A percentile compares a stretch with the other conserved stretches of the same genome.
Evolutionary conservation across 2,888 invertebrate species (phyloP).

Genomic region (Stenchaetothrips biformis): DNA sequence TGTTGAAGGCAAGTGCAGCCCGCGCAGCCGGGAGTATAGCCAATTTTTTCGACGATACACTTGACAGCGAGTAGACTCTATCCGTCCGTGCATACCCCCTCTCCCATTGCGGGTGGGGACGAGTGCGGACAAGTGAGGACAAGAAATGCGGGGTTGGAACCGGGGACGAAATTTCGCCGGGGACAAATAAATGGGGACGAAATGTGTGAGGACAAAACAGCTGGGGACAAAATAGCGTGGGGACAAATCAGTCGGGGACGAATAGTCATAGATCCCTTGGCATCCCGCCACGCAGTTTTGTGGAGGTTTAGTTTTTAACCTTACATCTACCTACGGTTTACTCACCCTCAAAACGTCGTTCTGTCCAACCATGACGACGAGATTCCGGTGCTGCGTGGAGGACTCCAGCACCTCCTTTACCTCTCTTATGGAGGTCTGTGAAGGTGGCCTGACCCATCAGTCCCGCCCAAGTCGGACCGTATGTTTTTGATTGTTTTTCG

Average conservation of each 20-base stretch:
- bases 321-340: too few relatives aligned
- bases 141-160: conserved; percentile 1
- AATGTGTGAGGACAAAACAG: not conserved
- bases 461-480: too few relatives aligned
- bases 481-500: too few relatives aligned
- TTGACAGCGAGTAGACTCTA: too few relatives aligned
- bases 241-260: conserved; percentile 1
- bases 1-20: conserved; percentile 1
- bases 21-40: conserved; percentile 1
- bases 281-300: too few relatives aligned
- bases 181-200: not conserved
- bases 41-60: not conserved
- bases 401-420: too few relatives aligned
- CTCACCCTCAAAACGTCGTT: too few relatives aligned
- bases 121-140: conserved; percentile 1
- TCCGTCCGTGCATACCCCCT: conserved; percentile 1
- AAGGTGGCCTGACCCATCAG: too few relatives aligned
- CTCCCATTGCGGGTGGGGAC: conserved; percentile 1
- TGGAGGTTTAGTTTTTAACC: too few relatives aligned
- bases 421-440: too few relatives aligned
- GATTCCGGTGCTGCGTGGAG: too few relatives aligned
- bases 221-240: conserved; percentile 1
- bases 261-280: conserved; percentile 1
- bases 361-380: too few relatives aligned
- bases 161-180: not conserved